Evolutionary conservation across 2,888 invertebrate species (phyloP), one percentile per base, ranked within the genome.

Genomic region (Eupithecia exiguata): DNA sequence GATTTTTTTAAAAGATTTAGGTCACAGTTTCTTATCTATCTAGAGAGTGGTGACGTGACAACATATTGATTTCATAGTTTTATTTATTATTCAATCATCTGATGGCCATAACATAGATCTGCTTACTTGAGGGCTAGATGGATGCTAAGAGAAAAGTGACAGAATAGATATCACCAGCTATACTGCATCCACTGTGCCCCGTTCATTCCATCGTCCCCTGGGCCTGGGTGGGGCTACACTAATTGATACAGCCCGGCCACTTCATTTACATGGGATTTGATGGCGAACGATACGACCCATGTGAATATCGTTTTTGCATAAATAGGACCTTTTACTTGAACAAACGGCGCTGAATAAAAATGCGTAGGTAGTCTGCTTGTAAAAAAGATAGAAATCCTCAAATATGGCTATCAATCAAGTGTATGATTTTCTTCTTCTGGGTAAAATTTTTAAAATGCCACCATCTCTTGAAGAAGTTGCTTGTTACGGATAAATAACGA

Each of bases 201-300:
- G 5, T 63, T 14, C 12, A 35, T 40, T 49, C 68, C 66, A 62
- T 53, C 49, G 70, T 46, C 53, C 66, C 69, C 49, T 12, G 21
- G 7, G 66, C 69, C 49, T 12, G 21, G 7, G 66, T 68, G 40
- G 72, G 69, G 30, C 68, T 21, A 61, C 36, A 25, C 76, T 79
- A 79, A 79, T 79, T 79, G 77, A 74, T 74, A 74, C 69, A 61
- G 58, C 69, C 76, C 74, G 69, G 67, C 74, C 75, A 69, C 74
- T 77, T 70, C 61, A 78, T 79, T 78, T 78, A 78, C 78, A 79
- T 77, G 72, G 72, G 71, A 74, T 76, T 63, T 69, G 75, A 79
- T 78, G 71, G 69, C 43, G 68, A 58, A 61, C 71, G 72, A 78
- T 75, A 74, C 68, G 67, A 70, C 74, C 46, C 46, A 62, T 66